Percentiles rank a stretch among this genome's conserved stretches.
Conservation (phyloP, 23 tunicate genomes). For the Ascidia mentula region DNA sequence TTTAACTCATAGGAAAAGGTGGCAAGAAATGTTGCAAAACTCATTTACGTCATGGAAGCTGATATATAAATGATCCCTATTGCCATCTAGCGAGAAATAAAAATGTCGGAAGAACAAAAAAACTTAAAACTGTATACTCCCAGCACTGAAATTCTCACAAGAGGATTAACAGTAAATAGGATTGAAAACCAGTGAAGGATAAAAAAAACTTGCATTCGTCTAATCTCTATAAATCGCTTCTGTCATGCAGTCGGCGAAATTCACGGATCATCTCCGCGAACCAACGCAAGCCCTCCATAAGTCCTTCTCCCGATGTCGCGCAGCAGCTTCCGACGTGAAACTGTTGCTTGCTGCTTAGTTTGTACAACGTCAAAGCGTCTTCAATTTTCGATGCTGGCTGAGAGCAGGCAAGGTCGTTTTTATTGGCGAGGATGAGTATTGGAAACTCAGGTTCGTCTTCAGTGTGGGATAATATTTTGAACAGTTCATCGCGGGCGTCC, state of each 20-base stretch:
- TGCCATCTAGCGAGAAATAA: no score
- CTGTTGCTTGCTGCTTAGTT: not conserved
- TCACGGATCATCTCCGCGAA: not conserved
- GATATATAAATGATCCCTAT: no score
- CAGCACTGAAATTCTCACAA: no score
- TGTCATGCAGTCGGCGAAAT: not conserved
- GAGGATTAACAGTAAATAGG: no score
- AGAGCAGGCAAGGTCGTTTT: not conserved
- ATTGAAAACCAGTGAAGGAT: no score
- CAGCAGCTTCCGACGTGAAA: not conserved
- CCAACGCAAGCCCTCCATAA: not conserved
- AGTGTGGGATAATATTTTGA: not conserved
- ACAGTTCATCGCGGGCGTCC: not conserved
- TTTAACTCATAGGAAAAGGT: no score
- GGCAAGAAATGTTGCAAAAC: no score
- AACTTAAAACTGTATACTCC: no score
- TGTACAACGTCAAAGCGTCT: not conserved
- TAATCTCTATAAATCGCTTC: no score
- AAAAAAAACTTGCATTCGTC: no score
- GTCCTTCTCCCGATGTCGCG: conserved; percentile 1
- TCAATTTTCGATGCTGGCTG: not conserved
- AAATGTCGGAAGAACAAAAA: no score
- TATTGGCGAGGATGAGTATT: not conserved
- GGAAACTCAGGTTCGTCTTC: not conserved
- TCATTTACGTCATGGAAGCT: no score